Evolutionary conservation across 1,140 invertebrate species (phyloP), one percentile per base, ranked within the genome.

Genomic region (Littorina saxatilis): DNA sequence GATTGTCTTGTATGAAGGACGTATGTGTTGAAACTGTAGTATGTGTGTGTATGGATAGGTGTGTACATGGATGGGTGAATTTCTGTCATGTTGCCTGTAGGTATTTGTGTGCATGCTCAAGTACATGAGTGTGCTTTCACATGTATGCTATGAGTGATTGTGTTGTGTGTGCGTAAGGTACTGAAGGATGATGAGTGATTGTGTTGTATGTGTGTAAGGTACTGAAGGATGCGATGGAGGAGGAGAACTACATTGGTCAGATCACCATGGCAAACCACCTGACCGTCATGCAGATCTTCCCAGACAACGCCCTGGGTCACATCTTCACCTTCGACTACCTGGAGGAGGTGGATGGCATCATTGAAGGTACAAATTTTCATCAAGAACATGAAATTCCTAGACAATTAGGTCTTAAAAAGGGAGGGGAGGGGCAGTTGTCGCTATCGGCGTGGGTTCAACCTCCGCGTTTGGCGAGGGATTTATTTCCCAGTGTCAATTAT

Each of bases 281-380:
- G 20, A 78, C 76, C 66, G 7, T 81, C 1, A 32, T 84, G 61
- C 84, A 85, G 82, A 85, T 85, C 72, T 83, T 80, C n/a, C 80
- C 82, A 1, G 80, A 84, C 27, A 37, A 70, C 9, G 17, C 66
- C 32, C 63, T 85, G 27, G 40, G 47, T 3, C 39, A 79, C 43
- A 66, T 85, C 13, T 85, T 85, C 63, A 84, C 66, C 52, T 40
- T 84, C 13, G 82, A 85, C 27, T 85, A 72, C 78, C 80, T 85
- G 27, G 77, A 85, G 39, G 52, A 77, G 73, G 43, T 85, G 15
- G 84, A 85, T 43, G 55, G 55, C 20, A 63, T 84, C 40, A 81
- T 83, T 55, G 80, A 81, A 61, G 82, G 84, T 85, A 40, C 32
- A 7, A 52, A 20, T 52, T n/a, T n/a, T n/a, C n/a, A n/a, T n/a